Conservation (phyloP, 2,797 vertebrate genomes). For the Poecile montanus region DNA sequence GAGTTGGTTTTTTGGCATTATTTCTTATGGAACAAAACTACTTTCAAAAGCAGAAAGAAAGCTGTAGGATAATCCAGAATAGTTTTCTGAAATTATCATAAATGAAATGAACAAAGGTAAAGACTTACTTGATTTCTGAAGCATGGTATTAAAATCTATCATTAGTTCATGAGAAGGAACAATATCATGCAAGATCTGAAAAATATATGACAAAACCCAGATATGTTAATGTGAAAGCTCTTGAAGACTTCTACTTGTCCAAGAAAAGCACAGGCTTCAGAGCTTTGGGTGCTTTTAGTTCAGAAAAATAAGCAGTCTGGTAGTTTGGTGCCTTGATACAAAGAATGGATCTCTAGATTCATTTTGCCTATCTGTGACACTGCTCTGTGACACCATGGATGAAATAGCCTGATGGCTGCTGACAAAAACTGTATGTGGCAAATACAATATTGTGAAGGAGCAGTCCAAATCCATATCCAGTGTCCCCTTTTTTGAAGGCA, state of each 20-base stretch:
- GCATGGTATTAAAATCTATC: slow-evolving; percentile 84
- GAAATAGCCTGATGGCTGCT: not conserved
- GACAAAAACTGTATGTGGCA: not conserved
- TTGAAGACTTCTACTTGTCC: not conserved
- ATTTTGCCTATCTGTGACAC: not conserved
- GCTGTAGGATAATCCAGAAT: not conserved
- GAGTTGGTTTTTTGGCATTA: not conserved
- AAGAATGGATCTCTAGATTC: not conserved
- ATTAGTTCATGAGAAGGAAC: slow-evolving; percentile 93
- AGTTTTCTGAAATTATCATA: not conserved
- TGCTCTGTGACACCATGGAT: not conserved
- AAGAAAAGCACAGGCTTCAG: not conserved
- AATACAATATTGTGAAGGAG: not conserved
- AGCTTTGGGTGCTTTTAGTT: not conserved
- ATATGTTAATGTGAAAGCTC: not conserved
- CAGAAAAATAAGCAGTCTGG: not conserved
- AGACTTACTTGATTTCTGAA: slow-evolving; percentile 78
- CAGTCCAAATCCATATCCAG: not conserved
- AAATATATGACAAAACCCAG: not conserved
- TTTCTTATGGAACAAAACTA: not conserved
- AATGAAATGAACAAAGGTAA: not conserved
- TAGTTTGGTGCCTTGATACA: not conserved
- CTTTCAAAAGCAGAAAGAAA: not conserved
- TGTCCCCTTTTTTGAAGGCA: not conserved
- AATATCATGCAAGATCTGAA: slow-evolving; percentile 81